These are phyloP conservation scores for Diabrotica balteata DNA, from an alignment of 2,888 invertebrate genomes.

Conservation along the genomic window DNA sequence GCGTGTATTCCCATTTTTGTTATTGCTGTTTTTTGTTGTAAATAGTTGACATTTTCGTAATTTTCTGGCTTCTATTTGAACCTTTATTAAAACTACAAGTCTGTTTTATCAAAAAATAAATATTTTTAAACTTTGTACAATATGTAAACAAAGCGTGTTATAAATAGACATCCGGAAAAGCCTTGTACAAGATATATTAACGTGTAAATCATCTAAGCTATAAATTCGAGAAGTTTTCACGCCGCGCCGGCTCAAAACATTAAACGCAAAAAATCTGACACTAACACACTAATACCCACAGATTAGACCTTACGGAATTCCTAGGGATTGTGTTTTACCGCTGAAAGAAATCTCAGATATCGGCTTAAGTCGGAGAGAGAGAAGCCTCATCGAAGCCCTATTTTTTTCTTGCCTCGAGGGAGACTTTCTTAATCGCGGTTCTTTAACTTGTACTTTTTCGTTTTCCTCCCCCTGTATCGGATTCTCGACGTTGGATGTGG, in stretches of 20 bases:
- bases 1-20: too few relatives aligned
- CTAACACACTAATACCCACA: conserved; percentile 22
- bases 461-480: conserved; percentile 1
- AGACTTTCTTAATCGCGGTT: conserved; percentile 24
- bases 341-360: conserved; percentile 48
- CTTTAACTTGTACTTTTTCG: conserved; percentile 16
- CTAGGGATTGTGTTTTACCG: conserved; percentile 44
- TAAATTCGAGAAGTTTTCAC: conserved; percentile 16
- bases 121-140: too few relatives aligned
- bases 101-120: too few relatives aligned
- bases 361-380: conserved; percentile 44
- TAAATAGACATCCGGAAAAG: too few relatives aligned
- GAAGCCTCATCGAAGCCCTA: conserved; percentile 46
- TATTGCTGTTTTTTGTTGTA: too few relatives aligned
- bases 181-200: too few relatives aligned
- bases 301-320: conserved; percentile 29
- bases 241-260: conserved; percentile 16
- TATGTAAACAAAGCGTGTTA: too few relatives aligned
- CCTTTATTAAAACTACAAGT: too few relatives aligned
- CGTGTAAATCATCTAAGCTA: conserved; percentile 1
- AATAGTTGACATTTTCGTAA: too few relatives aligned
- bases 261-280: conserved; percentile 22
- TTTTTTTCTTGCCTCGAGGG: conserved; percentile 5
- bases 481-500: neutral
- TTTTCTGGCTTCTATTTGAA: too few relatives aligned